Percentiles rank a stretch among this genome's conserved stretches.
phyloP scores from a whole-genome alignment of 1,140 invertebrate species.

The Sarcophaga peregrina region DNA sequence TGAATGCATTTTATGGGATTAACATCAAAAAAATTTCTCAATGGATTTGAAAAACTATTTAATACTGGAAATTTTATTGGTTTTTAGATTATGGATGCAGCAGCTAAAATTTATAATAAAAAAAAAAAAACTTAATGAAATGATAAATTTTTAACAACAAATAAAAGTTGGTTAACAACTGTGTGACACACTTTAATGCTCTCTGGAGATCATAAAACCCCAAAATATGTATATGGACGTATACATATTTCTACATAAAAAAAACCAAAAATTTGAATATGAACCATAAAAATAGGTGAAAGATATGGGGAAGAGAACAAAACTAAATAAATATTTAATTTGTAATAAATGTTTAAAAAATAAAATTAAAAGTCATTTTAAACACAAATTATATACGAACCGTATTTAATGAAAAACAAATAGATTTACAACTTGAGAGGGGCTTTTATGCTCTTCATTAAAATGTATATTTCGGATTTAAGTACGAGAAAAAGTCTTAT shows the following conservation, averaged over 20 bases:
- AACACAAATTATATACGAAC: too few relatives aligned
- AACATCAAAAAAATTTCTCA: slow-evolving; percentile 17
- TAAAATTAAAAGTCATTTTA: too few relatives aligned
- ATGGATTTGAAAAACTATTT: not conserved
- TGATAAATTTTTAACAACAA: slow-evolving; percentile 10
- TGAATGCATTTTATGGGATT: not conserved
- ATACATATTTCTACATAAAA: too few relatives aligned
- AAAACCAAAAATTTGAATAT: too few relatives aligned
- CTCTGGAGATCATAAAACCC: not conserved
- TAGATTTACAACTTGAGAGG: too few relatives aligned
- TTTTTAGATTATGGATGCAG: not conserved
- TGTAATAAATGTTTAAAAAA: not conserved
- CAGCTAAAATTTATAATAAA: not conserved
- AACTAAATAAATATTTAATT: slow-evolving; percentile 12
- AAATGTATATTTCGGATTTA: too few relatives aligned
- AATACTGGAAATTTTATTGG: not conserved
- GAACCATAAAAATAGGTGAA: not conserved
- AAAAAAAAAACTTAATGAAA: not conserved
- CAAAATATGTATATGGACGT: too few relatives aligned
- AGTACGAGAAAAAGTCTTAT: too few relatives aligned
- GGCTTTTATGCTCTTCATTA: too few relatives aligned
- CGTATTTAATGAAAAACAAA: too few relatives aligned
- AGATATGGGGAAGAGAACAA: not conserved
- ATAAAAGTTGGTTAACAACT: not conserved
- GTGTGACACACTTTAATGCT: not conserved